Evolutionary conservation across 2,113 vertebrate genomes (phyloP).

Genomic region (Peromyscus polionotus): DNA sequence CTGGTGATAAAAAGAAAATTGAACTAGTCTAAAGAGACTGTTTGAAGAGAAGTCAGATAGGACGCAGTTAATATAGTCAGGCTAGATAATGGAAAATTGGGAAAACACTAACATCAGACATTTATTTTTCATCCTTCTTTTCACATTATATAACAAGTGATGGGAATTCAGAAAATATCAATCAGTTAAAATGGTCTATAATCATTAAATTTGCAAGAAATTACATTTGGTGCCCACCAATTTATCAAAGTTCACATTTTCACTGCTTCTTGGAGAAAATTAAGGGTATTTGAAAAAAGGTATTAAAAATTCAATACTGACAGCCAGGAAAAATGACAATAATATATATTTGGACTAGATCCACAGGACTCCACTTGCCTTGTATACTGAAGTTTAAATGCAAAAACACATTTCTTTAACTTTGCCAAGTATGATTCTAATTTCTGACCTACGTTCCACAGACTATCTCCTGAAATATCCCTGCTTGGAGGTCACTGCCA

Average conservation of each 20-base stretch:
- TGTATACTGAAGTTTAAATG: slow-evolving; percentile 6
- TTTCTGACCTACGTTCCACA: background rate
- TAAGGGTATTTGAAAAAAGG: slow-evolving; percentile 5
- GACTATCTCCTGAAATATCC: background rate
- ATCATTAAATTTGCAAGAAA: background rate
- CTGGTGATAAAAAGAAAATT: background rate
- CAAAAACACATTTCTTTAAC: slow-evolving; percentile 20
- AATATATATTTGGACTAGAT: background rate
- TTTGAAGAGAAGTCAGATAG: background rate
- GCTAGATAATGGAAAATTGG: background rate
- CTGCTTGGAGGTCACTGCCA: background rate
- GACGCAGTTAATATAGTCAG: background rate
- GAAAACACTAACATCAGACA: background rate
- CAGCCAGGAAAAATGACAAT: background rate
- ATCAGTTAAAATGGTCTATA: slow-evolving; percentile 48
- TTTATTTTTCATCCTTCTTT: background rate
- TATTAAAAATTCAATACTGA: background rate
- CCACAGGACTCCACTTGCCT: background rate
- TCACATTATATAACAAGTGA: slow-evolving; percentile 17
- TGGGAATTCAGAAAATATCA: background rate
- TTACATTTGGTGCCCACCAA: background rate
- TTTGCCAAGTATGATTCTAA: background rate
- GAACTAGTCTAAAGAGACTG: background rate
- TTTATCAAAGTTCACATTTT: slow-evolving; percentile 13
- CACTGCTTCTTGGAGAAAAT: background rate